Conservation (phyloP, 1,140 invertebrate species). For the Meteorus sp. region DNA sequence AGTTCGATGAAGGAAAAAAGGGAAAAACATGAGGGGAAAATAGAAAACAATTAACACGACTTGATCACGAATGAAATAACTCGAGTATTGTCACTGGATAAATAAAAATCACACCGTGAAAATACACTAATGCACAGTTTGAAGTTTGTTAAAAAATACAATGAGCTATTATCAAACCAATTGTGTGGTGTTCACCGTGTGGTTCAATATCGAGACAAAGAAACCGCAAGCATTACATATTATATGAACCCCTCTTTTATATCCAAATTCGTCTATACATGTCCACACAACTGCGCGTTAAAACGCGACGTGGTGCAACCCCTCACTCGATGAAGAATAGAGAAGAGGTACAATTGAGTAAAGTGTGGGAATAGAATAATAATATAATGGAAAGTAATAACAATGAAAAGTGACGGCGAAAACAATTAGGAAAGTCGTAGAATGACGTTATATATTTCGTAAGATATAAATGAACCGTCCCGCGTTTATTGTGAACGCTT, state of each 20-base stretch:
- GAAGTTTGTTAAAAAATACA: too few species aligned
- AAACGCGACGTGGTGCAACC: not conserved
- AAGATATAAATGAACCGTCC: constrained; percentile 9
- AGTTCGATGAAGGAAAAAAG: too few species aligned
- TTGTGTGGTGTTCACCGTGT: not conserved
- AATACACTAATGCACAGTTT: too few species aligned
- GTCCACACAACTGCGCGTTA: not conserved
- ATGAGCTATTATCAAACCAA: too few species aligned
- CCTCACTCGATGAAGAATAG: not conserved
- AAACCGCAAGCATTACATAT: constrained; percentile 21
- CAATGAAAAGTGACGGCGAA: not conserved
- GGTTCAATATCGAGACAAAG: constrained; percentile 1
- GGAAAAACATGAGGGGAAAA: too few species aligned
- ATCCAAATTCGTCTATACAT: too few species aligned
- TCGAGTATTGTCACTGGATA: too few species aligned
- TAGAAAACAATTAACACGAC: not conserved
- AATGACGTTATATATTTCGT: not conserved
- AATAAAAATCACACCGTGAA: too few species aligned
- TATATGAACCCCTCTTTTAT: constrained; percentile 1
- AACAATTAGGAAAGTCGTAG: not conserved
- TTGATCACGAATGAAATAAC: not conserved
- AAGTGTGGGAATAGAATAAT: not conserved
- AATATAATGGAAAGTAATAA: not conserved
- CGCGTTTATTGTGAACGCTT: constrained; percentile 47
- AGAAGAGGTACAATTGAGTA: constrained; percentile 11